Evolutionary conservation across 2,888 invertebrate species (phyloP), one percentile per base, ranked within the genome.

Genomic region (Heliconius erato): DNA sequence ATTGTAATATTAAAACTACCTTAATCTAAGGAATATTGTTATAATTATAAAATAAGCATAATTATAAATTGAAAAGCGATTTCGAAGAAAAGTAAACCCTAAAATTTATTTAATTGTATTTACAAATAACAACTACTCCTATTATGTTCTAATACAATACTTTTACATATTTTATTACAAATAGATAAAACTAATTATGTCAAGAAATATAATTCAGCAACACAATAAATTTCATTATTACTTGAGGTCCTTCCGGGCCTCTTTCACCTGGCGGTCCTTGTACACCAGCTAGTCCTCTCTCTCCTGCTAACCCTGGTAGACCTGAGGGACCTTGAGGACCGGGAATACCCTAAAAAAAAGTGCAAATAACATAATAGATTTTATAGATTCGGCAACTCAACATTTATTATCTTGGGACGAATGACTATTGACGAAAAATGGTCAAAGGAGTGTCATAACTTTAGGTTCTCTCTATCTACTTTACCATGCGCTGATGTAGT

Each of bases 191-290:
- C 7, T 59, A 59, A 9, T 59, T 59, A 59, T 59, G 49, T 49
- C 6, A 49, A 54, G 54, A 54, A 54, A n/a, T 59, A 28, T 14
- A 16, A 26, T 67, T 67, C 16, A 2, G 28, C 12, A 6, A 28
- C 14, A 67, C 2, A 65, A 67, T 11, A 0, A 35, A 59, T 14
- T 28, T 5, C 49, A 19, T 49, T 85, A 85, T 81, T 86, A 97
- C 97, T 88, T 90, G 90, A 65, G 90, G 89, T 84, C 97, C 97
- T 84, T 96, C 95, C 6, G 91, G 90, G 5, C 97, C 97, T 72
- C 91, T 90, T 81, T 94, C 92, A 7, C 96, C 96, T 12, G 88
- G 84, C 0, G 89, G 87, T 0, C 96, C 96, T 14, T 85, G 89
- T 3, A 79, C 80, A 3, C 94, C 94, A 0, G 89, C 88, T 0